These are phyloP conservation scores for Parasteatoda tepidariorum DNA, from an alignment of 1,140 invertebrate species.

Conservation along the genomic window DNA sequence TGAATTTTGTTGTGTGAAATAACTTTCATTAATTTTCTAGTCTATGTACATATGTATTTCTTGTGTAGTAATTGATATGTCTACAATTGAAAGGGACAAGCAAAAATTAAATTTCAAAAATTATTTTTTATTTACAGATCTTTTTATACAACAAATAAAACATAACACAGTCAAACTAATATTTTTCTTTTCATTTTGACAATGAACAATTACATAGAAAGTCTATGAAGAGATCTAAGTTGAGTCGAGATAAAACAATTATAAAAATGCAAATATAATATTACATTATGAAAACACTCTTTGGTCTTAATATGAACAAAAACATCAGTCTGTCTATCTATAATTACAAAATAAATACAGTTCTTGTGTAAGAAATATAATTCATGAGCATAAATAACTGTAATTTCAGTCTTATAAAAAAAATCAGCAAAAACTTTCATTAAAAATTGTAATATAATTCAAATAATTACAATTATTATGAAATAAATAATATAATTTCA, in stretches of 20 bases:
- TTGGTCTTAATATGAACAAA: constrained; percentile 10
- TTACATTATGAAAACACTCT: constrained; percentile 37
- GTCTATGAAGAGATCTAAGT: constrained; percentile 9
- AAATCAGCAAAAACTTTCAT: too few relatives aligned
- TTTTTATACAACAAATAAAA: constrained; percentile 44
- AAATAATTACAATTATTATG: too few relatives aligned
- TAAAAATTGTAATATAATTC: too few relatives aligned
- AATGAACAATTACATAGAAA: constrained; percentile 6
- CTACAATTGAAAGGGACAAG: background rate
- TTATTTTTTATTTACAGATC: constrained; percentile 50
- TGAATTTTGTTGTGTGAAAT: too few relatives aligned
- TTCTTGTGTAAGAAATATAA: background rate
- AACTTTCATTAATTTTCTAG: too few relatives aligned
- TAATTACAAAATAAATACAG: constrained; percentile 18
- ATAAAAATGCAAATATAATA: background rate
- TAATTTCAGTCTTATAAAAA: too few relatives aligned
- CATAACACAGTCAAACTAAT: constrained; percentile 22
- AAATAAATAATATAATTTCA: too few relatives aligned
- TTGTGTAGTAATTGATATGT: background rate
- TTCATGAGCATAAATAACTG: background rate
- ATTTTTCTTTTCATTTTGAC: constrained; percentile 2
- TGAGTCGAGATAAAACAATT: constrained; percentile 13
- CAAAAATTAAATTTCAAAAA: constrained; percentile 26
- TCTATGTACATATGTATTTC: background rate
- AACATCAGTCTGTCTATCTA: background rate